Base-by-base conservation (phyloP, 1,140 invertebrate species). In the Macrocentrus cingulum region DNA sequence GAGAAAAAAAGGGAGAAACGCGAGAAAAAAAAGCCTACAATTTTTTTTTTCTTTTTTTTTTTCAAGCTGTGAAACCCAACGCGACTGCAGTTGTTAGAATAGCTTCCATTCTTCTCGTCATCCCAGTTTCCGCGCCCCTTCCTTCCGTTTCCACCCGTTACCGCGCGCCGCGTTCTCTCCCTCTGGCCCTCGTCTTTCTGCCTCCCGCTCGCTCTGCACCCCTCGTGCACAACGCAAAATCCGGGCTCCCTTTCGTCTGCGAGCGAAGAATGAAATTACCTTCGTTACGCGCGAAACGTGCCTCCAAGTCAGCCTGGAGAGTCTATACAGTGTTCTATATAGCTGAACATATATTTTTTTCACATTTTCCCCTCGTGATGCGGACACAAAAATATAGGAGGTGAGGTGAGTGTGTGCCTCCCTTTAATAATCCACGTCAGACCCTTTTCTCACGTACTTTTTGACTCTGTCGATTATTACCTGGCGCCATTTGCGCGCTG, bases 201-300 rank as follows among this genome's bases (percentile, higher is more conserved):
- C 42, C 37, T 39, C 13, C 11, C 11, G 3, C 36, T 15, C 13
- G 13, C 36, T 39, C 11, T 39, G 4, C 13, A 8, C 7, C 36
- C 36, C 36, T 39, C 15, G 36, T 23, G 25, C 42, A 8, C 16
- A 11, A 49, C 41, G 20, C 42, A 44, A 41, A 37, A 60, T 49
- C 41, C 42, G 32, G 16, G 36, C 36, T 34, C 53, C 39, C 51
- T 36, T 50, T 39, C 37, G 56, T 56, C 59, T 71, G 67, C 68
- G 66, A 67, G 67, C 67, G 69, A 77, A 71, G 70, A 77, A 77
- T 72, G 65, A 78, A 80, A 80, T 78, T 80, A 75, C 75, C 77
- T 79, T 78, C 76, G 76, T 79, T 78, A 78, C 70, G 72, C n/a
- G n/a, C 67, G 72, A 79, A 77, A 68, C 66, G 67, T 64, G 65